Conservation (phyloP, 1,140 invertebrate species). For the Lamellibrachia luymesi region DNA sequence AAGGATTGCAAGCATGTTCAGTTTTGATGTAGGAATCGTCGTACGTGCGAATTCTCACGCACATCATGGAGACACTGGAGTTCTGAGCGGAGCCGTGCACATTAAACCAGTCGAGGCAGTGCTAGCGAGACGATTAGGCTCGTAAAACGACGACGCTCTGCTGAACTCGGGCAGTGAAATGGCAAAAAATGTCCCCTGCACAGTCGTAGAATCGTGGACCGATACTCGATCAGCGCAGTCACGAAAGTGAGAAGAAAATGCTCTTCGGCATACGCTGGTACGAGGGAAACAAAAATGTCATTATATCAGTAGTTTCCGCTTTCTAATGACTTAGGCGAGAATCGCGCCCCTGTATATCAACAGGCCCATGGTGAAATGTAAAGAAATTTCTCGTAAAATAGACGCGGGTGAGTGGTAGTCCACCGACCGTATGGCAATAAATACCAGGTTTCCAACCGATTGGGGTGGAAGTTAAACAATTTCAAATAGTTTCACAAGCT, state of each 20-base stretch:
- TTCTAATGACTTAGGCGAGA: neutral
- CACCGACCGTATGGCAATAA: neutral
- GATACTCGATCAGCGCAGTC: neutral
- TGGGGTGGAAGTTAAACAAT: neutral
- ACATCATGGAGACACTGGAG: neutral
- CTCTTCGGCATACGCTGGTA: neutral
- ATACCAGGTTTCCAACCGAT: neutral
- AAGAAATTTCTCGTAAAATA: neutral
- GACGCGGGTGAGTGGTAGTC: neutral
- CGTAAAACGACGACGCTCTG: neutral
- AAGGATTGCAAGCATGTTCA: neutral
- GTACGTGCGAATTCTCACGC: neutral
- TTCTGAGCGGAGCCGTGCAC: neutral
- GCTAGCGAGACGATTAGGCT: neutral
- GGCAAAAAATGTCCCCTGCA: neutral
- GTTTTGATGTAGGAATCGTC: neutral
- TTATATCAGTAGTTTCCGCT: neutral
- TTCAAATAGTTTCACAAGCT: too few relatives aligned
- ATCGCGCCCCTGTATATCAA: neutral
- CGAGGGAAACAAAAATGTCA: neutral
- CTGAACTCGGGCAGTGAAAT: neutral
- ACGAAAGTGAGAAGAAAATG: neutral
- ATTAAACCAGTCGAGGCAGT: too few relatives aligned
- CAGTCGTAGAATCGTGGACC: neutral
- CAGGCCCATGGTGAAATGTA: neutral